Conservation (phyloP, 2,888 invertebrate genomes). For the Erynnis tages region DNA sequence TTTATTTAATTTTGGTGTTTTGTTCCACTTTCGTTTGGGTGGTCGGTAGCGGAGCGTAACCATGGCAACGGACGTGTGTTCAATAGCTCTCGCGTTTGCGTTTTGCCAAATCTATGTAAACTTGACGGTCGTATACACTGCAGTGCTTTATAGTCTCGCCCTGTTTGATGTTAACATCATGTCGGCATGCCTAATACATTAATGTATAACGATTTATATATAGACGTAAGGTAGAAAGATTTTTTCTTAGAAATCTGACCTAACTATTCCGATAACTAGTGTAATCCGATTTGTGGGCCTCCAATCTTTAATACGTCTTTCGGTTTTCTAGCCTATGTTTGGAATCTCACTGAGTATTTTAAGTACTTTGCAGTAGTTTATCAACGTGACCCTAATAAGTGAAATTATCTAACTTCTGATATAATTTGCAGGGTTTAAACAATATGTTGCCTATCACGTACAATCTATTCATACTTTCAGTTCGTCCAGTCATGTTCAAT, state of each 20-base stretch:
- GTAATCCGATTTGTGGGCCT: no score
- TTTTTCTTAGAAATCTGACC: no score
- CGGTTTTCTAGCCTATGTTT: no score
- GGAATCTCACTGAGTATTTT: no score
- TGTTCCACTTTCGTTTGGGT: conserved; percentile 72
- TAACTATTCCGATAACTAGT: no score
- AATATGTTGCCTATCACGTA: neutral
- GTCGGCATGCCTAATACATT: no score
- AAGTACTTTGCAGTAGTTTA: no score
- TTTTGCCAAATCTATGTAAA: conserved; percentile 17
- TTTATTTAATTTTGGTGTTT: conserved; percentile 53
- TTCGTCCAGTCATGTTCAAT: conserved; percentile 21
- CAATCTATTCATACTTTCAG: conserved; percentile 9
- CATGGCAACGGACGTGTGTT: conserved; percentile 60
- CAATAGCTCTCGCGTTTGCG: conserved; percentile 43
- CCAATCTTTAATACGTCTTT: no score
- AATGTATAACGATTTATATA: no score
- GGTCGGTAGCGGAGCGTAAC: conserved; percentile 56
- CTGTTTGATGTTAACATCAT: no score
- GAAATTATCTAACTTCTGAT: neutral
- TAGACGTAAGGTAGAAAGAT: no score
- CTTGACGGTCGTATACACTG: neutral
- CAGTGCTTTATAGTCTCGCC: neutral
- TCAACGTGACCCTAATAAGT: no score
- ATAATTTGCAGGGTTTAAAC: neutral